phyloP scores from a whole-genome alignment of 2,113 vertebrate species.

The Heterochromis multidens region DNA sequence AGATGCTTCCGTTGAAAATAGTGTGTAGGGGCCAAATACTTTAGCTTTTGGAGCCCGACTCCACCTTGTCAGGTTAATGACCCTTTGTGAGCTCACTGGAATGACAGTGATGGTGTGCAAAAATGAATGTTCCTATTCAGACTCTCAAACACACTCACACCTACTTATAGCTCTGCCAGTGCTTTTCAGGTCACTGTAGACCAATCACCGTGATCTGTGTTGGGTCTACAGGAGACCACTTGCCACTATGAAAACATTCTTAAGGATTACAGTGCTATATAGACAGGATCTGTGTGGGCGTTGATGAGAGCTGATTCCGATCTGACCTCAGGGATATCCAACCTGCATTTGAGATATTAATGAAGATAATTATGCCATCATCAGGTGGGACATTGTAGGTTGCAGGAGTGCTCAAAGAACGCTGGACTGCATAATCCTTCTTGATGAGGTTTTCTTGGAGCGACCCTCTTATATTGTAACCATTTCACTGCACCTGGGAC shows the following conservation, averaged over 20 bases:
- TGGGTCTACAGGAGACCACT: constrained; percentile 25
- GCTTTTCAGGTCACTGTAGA: constrained; percentile 48
- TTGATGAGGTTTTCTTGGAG: not conserved
- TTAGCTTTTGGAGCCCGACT: constrained; percentile 42
- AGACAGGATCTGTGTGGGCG: constrained; percentile 40
- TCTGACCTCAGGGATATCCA: constrained; percentile 31
- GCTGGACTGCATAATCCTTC: not conserved
- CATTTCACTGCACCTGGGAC: not conserved
- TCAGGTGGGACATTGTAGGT: constrained; percentile 5
- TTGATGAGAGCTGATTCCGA: constrained; percentile 43
- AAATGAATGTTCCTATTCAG: constrained; percentile 32
- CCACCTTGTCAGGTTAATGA: constrained; percentile 70
- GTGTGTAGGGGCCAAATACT: constrained; percentile 55
- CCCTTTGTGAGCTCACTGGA: constrained; percentile 49
- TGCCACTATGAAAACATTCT: constrained; percentile 55
- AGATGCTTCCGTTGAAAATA: constrained; percentile 81
- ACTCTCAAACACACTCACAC: not conserved
- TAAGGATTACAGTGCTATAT: constrained; percentile 29
- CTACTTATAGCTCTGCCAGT: constrained; percentile 41
- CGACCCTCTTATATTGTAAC: not conserved
- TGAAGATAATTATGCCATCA: constrained; percentile 47
- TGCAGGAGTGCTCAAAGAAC: not conserved
- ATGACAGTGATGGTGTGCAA: constrained; percentile 44
- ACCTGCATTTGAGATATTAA: constrained; percentile 47
- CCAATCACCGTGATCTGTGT: constrained; percentile 29